These are phyloP conservation scores for Egretta garzetta DNA, from an alignment of 2,113 vertebrate species.

Conservation along the genomic window DNA sequence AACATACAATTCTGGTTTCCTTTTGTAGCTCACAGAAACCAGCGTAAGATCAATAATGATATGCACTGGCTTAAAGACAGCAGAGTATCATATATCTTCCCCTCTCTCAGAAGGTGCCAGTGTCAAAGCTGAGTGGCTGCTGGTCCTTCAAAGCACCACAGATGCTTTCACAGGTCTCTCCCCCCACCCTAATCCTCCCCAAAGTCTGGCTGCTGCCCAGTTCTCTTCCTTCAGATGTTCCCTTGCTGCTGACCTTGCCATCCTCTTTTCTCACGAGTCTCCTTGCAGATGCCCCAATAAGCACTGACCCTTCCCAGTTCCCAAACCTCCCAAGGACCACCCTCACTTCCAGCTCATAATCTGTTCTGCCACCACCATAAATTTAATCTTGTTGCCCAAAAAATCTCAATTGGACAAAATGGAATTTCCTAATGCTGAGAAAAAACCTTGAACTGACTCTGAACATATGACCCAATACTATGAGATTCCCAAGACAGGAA, in stretches of 20 bases:
- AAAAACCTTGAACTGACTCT: background rate
- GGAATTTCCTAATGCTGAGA: background rate
- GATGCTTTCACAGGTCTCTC: background rate
- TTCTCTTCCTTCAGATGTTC: background rate
- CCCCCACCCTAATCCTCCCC: background rate
- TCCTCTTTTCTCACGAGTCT: too few relatives aligned
- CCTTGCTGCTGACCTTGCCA: background rate
- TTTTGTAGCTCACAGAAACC: background rate
- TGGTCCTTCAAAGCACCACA: background rate
- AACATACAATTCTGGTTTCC: fast-evolving
- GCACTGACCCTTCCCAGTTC: background rate
- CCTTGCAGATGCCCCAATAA: background rate
- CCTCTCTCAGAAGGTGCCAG: too few relatives aligned
- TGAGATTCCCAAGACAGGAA: background rate
- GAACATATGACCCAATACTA: fast-evolving
- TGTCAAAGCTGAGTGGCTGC: background rate
- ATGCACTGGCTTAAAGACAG: background rate
- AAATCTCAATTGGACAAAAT: background rate
- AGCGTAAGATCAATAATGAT: background rate
- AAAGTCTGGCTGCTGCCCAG: background rate
- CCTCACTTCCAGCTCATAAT: background rate
- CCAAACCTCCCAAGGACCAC: background rate
- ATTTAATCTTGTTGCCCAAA: background rate
- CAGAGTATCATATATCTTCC: background rate
- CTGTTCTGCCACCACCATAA: background rate